Evolutionary conservation across 2,113 vertebrate species (phyloP), one percentile per base, ranked within the genome.

Genomic region (Tachycineta bicolor): DNA sequence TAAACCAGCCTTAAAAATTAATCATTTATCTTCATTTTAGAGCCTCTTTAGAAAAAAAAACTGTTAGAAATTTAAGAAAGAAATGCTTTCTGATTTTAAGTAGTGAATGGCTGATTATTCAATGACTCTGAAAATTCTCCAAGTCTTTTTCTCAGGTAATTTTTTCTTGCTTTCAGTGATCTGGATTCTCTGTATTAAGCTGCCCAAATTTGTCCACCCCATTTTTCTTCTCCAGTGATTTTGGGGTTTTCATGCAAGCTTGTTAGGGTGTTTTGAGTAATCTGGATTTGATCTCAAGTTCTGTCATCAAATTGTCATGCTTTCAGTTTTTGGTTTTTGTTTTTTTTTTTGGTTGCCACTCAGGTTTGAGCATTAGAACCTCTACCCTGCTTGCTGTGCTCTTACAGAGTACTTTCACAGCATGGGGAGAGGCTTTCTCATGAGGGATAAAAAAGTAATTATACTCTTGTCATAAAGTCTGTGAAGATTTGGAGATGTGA

Each of bases 261-360:
- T 59, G 14, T 69, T 90, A 91, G 43, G 64, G 64, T 84, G 24
- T 94, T 89, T 90, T 77, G 53, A 92, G 82, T 71, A 83, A 64
- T 69, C 52, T 89, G 64, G 52, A 71, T 90, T 95, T 96, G 63
- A 78, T 86, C 55, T 93, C 49, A 64, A 62, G 46, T 95, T 89
- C 83, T 90, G 16, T 67, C 82, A 91, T 94, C 39, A 65, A 85
- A 75, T 77, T 94, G 33, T 76, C 70, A 62, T 49, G 41, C 60
- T 89, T 94, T 89, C 69, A 76, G 6, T 29, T 75, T 31, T 29
- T 10, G 60, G 68, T n/a, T 74, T 60, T 68, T n/a, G 70, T 65
- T 83, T 59, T 58, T 89, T 80, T 64, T 80, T 73, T 59, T 70
- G 26, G 24, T 88, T 88, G 50, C 80, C 25, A 56, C 34, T 95